Evolutionary conservation across 2,888 invertebrate species (phyloP).

Genomic region (Cylindroiulus punctatus): DNA sequence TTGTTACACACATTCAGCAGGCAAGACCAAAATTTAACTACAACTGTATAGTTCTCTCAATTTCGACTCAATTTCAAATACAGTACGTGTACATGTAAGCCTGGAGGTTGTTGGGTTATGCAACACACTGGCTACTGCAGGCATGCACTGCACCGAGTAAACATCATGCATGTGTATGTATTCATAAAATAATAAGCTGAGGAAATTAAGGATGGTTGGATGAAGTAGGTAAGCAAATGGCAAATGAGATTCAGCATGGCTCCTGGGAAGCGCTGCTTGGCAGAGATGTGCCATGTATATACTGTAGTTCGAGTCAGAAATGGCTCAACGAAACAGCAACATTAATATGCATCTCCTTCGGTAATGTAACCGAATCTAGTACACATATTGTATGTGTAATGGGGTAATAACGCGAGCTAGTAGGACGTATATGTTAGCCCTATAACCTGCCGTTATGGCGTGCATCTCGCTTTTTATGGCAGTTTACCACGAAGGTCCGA

Average conservation of each 20-base stretch:
- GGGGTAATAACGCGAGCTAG: background rate
- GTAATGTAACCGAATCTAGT: background rate
- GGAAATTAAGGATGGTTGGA: background rate
- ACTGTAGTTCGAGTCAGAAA: background rate
- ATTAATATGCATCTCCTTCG: background rate
- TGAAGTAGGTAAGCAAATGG: background rate
- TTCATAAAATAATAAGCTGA: conserved; percentile 6
- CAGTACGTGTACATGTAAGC: too few species aligned
- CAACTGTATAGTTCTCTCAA: too few species aligned
- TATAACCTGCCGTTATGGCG: conserved; percentile 4
- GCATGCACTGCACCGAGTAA: background rate
- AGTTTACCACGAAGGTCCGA: conserved; percentile 19
- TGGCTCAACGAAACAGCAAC: background rate
- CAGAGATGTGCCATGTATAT: background rate
- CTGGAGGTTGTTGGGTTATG: background rate
- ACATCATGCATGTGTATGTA: background rate
- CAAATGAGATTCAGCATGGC: background rate
- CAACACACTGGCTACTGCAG: background rate
- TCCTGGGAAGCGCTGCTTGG: background rate
- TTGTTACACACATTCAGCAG: too few species aligned
- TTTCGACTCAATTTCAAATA: too few species aligned
- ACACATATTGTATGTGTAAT: background rate
- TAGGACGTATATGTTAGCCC: background rate
- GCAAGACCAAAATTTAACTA: too few species aligned
- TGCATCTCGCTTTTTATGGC: conserved; percentile 6